Evolutionary conservation across 2,888 invertebrate genomes (phyloP).

Genomic region (Andricus curvator): DNA sequence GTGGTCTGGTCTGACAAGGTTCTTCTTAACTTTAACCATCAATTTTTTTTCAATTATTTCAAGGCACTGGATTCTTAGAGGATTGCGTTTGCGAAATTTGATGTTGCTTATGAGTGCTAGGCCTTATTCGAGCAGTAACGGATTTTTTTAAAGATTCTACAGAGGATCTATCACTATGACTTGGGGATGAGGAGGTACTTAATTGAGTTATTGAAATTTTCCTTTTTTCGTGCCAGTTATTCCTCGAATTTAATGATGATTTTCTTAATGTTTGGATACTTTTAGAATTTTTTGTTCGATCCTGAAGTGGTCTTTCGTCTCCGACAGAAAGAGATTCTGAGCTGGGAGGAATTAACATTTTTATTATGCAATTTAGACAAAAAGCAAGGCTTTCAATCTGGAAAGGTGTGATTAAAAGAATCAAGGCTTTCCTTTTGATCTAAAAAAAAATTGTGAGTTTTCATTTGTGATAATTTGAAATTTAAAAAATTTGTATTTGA

Average conservation of each 20-base stretch:
- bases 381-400: too few relatives aligned
- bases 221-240: not conserved
- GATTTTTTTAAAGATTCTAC: not conserved
- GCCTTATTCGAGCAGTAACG: slow-evolving; percentile 12
- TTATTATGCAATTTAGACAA: too few relatives aligned
- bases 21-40: not conserved
- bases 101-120: slow-evolving; percentile 27
- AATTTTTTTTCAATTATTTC: not conserved
- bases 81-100: slow-evolving; percentile 11
- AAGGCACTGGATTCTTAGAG: not conserved
- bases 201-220: not conserved
- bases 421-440: too few relatives aligned
- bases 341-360: not conserved
- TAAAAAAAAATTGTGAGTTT: too few relatives aligned
- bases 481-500: too few relatives aligned
- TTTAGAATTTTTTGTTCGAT: not conserved
- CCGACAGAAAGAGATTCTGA: slow-evolving; percentile 11
- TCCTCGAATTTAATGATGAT: slow-evolving; percentile 2
- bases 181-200: not conserved
- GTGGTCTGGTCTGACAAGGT: not conserved
- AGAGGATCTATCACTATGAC: not conserved
- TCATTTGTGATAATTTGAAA: too few relatives aligned
- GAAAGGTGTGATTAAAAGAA: too few relatives aligned
- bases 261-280: not conserved
- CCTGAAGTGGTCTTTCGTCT: slow-evolving; percentile 5